Conservation (phyloP, 1,140 invertebrate species). For the Cephus cinctus region DNA sequence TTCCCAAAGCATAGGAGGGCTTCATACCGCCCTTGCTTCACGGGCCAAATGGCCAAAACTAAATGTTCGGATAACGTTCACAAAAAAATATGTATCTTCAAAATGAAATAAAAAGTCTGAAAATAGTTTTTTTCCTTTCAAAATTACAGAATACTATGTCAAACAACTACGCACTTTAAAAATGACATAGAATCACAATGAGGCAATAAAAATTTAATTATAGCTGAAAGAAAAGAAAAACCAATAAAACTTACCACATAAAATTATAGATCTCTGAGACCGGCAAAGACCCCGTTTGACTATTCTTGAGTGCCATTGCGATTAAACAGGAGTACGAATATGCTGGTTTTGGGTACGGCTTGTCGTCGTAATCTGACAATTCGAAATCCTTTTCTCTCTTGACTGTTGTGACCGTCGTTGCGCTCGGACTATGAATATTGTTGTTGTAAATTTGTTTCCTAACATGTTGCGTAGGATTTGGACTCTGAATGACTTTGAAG, state of each 20-base stretch:
- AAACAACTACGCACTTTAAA: too few relatives aligned
- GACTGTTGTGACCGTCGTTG: conserved; percentile 23
- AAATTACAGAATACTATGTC: too few relatives aligned
- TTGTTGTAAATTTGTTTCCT: conserved; percentile 54
- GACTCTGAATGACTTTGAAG: conserved; percentile 40
- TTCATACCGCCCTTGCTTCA: conserved; percentile 35
- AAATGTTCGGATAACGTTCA: conserved; percentile 24
- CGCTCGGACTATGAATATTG: conserved; percentile 46
- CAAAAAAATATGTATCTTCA: not conserved
- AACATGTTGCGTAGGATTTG: conserved; percentile 39
- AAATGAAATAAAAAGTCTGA: too few relatives aligned
- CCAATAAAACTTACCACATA: conserved; percentile 79
- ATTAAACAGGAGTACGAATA: conserved; percentile 98
- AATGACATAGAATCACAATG: too few relatives aligned
- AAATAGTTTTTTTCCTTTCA: conserved; percentile 15
- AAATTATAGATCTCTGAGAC: conserved; percentile 99
- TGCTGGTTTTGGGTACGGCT: conserved; percentile 90
- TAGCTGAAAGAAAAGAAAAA: not conserved
- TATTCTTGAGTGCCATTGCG: conserved; percentile 96
- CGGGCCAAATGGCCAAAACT: conserved; percentile 40
- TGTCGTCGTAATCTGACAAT: conserved; percentile 59
- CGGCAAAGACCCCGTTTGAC: conserved; percentile 87
- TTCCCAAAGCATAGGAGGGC: conserved; percentile 30
- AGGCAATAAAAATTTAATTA: not conserved
- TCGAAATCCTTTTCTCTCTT: conserved; percentile 48